Evolutionary conservation across 2,797 vertebrate species (phyloP).

Genomic region (Hirundo rustica): DNA sequence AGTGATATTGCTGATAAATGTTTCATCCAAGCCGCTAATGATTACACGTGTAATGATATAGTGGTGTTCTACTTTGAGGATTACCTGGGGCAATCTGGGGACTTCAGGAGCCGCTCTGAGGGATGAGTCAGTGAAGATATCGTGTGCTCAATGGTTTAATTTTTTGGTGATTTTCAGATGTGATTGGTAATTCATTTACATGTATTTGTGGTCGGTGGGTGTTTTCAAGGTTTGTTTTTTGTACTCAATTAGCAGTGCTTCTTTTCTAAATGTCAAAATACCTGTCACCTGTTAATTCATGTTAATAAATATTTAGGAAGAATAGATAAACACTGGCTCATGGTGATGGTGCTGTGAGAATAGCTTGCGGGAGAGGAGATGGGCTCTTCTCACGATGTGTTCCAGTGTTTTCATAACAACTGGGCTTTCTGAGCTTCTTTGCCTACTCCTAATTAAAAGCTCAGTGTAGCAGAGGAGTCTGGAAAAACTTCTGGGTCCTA

Average conservation of each 20-base stretch:
- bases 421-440: neutral
- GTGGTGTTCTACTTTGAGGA: neutral
- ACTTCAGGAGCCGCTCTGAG: neutral
- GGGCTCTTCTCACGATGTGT: neutral
- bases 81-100: neutral
- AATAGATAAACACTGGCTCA: neutral
- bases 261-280: constrained; percentile 25
- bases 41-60: neutral
- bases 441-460: neutral
- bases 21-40: neutral
- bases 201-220: neutral
- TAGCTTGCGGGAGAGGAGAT: neutral
- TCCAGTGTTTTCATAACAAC: neutral
- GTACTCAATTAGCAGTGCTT: neutral
- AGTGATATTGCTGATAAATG: neutral
- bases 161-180: neutral
- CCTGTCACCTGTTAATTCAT: neutral
- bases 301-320: constrained; percentile 9
- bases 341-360: neutral
- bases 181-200: neutral
- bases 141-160: neutral
- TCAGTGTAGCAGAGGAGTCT: neutral
- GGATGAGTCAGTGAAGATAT: neutral
- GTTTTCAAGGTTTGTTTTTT: neutral
- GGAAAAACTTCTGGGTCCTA: neutral